Base-by-base conservation (phyloP, 2,113 vertebrate genomes). In the Phalacrocorax aristotelis region DNA sequence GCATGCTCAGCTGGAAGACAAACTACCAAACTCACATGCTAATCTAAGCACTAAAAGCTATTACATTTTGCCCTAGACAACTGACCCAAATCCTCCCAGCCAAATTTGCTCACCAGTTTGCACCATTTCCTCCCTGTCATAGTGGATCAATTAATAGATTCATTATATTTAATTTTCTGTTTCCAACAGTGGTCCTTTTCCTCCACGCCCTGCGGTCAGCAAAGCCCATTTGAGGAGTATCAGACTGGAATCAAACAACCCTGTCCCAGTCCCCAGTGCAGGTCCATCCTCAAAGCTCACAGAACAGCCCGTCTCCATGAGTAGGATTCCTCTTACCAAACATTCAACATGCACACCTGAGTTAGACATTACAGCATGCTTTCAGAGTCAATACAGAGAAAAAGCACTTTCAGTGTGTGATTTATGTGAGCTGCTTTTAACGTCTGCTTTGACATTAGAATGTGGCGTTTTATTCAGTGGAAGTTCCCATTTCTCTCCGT, bases 361-460 rank as follows among this genome's bases (percentile, higher is more conserved):
- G 77, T 51, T 29, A 48, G 36, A 44, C 26, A 21, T 70, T 68
- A 38, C 80, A 72, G 46, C 21, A 1, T 1, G 21, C 60, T 91
- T 81, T 91, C 93, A 87, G 72, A 86, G 87, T 26, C 68, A 89
- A 77, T 52, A 80, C 40, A 91, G 87, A 72, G 80, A 95, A 89
- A 87, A 96, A 51, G 4, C 83, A 40, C 64, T 91, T 91, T 77
- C 9, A 92, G 68, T 29, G 44, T 15, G 46, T 66, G 80, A 91
- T 77, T 89, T 38, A 58, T 91, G 62, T 77, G 71, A 93, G 89
- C 64, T 65, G 87, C 68, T 93, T 83, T 82, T 77, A 72, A 42
- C 60, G 72, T 34, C 30, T 34, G 30, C 65, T 92, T 61, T 92
- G 89, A 70, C 68, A 70, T 7, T 6, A 34, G 40, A 72, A 81